Conservation (phyloP, 92 coral and sea anemone species). For the Zoanthus sociatus region DNA sequence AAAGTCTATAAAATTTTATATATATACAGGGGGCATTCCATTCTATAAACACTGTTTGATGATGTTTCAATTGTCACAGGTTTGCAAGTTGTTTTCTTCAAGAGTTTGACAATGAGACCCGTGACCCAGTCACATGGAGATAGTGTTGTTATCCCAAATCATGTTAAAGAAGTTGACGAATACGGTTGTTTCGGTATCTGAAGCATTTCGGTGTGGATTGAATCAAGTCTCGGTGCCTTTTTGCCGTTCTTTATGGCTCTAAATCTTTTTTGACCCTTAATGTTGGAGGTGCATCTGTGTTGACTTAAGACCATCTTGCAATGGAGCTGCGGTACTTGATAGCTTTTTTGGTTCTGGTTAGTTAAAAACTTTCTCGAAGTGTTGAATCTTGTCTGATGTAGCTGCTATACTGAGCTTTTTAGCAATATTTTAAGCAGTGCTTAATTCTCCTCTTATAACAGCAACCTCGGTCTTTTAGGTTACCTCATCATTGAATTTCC, state of each 20-base stretch:
- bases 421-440: neutral
- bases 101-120: neutral
- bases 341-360: neutral
- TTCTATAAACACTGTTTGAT: constrained; percentile 13
- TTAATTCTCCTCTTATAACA: constrained; percentile 1
- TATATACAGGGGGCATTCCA: constrained; percentile 22
- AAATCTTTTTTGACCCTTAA: constrained; percentile 18
- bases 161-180: neutral
- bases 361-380: neutral
- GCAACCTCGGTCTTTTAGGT: neutral
- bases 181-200: neutral
- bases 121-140: constrained; percentile 4
- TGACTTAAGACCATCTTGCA: neutral
- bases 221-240: constrained; percentile 41
- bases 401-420: neutral
- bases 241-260: constrained; percentile 28
- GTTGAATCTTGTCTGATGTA: neutral
- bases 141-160: neutral
- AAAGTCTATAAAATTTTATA: constrained; percentile 6
- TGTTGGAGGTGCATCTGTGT: neutral
- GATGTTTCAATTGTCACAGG: constrained; percentile 37
- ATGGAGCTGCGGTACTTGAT: neutral
- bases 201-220: constrained; percentile 44
- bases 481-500: neutral
- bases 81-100: neutral